Base-by-base conservation (phyloP, 1,140 invertebrate species). In the Cecropterus lyciades region DNA sequence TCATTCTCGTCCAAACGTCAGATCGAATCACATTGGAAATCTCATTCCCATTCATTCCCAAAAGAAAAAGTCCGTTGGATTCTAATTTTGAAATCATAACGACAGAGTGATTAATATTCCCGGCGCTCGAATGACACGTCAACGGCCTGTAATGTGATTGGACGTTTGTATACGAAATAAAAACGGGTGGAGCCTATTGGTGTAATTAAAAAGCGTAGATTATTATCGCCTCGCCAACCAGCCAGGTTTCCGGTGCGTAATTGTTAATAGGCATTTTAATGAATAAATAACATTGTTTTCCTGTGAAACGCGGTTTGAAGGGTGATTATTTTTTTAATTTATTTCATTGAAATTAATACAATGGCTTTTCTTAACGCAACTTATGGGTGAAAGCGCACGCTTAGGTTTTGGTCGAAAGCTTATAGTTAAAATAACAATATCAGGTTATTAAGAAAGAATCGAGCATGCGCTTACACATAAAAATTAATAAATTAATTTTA, bases 161-260 rank as follows among this genome's bases (percentile, higher is more conserved):
- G 87, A 90, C 87, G 80, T 85, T 86, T 84, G 72, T 77, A 78
- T 84, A 86, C 80, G 84, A 85, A 86, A 82, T 84, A 86, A 77
- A 75, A 75, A 68, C 79, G 80, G 85, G 84, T 80, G 85, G 83
- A 62, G 83, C 79, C 75, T 88, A 84, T 85, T 80, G 75, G 82
- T 80, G 69, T 88, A 85, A 90, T 87, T 90, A 87, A 90, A 89
- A 87, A 84, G 76, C 80, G 75, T 80, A 90, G 87, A 90, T 90
- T 72, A 79, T 79, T 85, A 90, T 90, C 87, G 75, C 73, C 73
- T 76, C 69, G 33, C 73, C 77, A 77, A 78, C 83, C 83, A 83
- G 80, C 77, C 81, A 80, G 73, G 84, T 82, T 86, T 88, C 87
- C 85, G 87, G 84, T 56, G 78, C 59, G 75, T 84, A 84, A 82